A percentile compares a stretch with the other conserved stretches of the same genome.
Evolutionary conservation across 2,113 vertebrate species (phyloP).

Genomic region (Physeter macrocephalus): DNA sequence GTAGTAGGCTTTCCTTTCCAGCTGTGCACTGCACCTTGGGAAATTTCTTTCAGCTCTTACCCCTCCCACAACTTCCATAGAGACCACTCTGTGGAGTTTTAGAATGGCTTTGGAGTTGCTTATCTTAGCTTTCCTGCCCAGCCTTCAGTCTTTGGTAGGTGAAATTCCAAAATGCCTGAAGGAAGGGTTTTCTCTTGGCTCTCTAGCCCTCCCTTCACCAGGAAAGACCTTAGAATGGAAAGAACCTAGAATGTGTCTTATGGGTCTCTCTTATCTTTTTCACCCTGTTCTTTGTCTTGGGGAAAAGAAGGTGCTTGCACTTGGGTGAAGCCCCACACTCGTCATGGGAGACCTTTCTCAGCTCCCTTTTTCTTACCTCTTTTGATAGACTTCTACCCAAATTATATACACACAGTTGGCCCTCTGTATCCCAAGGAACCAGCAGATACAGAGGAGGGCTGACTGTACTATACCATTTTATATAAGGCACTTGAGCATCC

Average conservation of each 20-base stretch:
- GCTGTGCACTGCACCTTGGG: background rate
- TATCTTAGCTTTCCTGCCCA: background rate
- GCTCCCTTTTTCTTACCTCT: background rate
- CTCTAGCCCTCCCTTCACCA: background rate
- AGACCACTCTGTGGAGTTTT: background rate
- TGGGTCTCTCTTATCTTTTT: background rate
- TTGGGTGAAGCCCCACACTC: background rate
- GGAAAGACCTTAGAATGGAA: background rate
- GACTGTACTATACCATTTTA: too few relatives aligned
- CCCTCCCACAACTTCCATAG: background rate
- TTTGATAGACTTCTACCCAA: background rate
- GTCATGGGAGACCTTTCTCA: background rate
- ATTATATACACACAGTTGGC: background rate
- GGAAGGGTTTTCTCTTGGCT: background rate
- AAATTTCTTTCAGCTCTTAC: background rate
- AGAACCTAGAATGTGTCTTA: background rate
- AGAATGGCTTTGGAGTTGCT: background rate
- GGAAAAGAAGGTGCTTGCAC: rapidly evolving
- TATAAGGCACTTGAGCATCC: background rate
- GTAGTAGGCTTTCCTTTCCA: background rate
- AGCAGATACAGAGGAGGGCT: too few relatives aligned
- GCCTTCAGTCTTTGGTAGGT: background rate
- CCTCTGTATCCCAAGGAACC: background rate
- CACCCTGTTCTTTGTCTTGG: background rate
- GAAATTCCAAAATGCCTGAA: background rate